Percentiles rank a stretch among this genome's conserved stretches.
Evolutionary conservation across 2,113 vertebrate genomes (phyloP).

Genomic region (Gymnocephalus cernua): DNA sequence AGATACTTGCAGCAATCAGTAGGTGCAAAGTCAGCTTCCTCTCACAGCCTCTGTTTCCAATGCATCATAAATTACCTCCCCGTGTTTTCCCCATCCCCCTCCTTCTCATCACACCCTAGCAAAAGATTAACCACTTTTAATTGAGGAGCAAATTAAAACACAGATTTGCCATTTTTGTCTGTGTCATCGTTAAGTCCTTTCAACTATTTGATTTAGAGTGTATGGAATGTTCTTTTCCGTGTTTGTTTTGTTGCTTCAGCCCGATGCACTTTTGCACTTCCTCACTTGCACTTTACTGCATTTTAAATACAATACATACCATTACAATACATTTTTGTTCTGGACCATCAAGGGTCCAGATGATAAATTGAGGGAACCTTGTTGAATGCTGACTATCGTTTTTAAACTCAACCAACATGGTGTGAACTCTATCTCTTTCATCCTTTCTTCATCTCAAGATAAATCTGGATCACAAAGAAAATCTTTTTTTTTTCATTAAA

Average conservation of each 20-base stretch:
- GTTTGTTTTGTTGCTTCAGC: constrained; percentile 16
- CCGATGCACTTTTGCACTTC: background rate
- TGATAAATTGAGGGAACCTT: background rate
- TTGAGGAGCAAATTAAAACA: constrained; percentile 76
- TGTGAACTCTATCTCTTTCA: background rate
- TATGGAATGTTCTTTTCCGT: constrained; percentile 34
- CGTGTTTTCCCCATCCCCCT: constrained; percentile 49
- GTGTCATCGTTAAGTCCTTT: constrained; percentile 38
- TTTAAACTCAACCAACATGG: background rate
- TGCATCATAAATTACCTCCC: constrained; percentile 84
- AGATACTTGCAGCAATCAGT: constrained; percentile 99
- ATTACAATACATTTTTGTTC: background rate
- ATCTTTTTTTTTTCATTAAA: background rate
- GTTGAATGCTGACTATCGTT: background rate
- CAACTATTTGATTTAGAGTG: constrained; percentile 49
- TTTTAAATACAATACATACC: constrained; percentile 8
- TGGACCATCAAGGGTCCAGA: background rate
- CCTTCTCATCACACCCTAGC: constrained; percentile 60
- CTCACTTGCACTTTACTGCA: background rate
- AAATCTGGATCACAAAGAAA: constrained; percentile 23
- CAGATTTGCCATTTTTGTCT: constrained; percentile 58
- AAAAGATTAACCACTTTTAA: constrained; percentile 79
- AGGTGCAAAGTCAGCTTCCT: constrained; percentile 98
- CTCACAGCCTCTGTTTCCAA: constrained; percentile 89
- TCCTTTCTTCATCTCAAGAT: constrained; percentile 15